A percentile compares a stretch with the other conserved stretches of the same genome.
Conservation (phyloP, 2,113 vertebrate species). For the Rhipidura dahli region DNA sequence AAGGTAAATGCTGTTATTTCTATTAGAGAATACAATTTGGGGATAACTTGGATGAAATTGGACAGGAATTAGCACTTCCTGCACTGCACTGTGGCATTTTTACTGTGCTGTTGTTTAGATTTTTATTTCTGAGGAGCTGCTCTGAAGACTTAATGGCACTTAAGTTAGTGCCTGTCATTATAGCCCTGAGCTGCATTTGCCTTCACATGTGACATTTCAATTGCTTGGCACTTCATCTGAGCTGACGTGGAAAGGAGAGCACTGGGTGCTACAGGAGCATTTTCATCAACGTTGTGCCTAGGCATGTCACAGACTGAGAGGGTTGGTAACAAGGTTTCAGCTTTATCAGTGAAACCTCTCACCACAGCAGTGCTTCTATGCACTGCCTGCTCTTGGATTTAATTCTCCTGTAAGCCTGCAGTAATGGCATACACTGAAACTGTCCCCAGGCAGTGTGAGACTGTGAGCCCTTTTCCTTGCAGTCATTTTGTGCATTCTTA, state of each 20-base stretch:
- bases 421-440: not conserved
- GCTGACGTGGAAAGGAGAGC: not conserved
- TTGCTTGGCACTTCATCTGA: not conserved
- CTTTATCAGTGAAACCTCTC: not conserved
- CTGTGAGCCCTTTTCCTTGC: not conserved
- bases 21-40: not conserved
- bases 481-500: not conserved
- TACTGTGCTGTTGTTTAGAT: not conserved
- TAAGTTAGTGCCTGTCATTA: not conserved
- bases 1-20: conserved; percentile 60
- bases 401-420: not conserved
- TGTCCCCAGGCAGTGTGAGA: not conserved
- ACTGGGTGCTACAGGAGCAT: not conserved
- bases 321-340: not conserved
- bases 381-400: not conserved
- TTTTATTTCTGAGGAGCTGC: not conserved
- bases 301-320: not conserved
- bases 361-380: not conserved
- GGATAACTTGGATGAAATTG: not conserved
- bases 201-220: not conserved
- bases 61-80: not conserved
- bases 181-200: not conserved
- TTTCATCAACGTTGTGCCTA: not conserved
- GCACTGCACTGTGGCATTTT: not conserved
- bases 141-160: not conserved